These are phyloP conservation scores for Atractosteus spatula DNA, from an alignment of 2,113 vertebrate species.

Conservation along the genomic window DNA sequence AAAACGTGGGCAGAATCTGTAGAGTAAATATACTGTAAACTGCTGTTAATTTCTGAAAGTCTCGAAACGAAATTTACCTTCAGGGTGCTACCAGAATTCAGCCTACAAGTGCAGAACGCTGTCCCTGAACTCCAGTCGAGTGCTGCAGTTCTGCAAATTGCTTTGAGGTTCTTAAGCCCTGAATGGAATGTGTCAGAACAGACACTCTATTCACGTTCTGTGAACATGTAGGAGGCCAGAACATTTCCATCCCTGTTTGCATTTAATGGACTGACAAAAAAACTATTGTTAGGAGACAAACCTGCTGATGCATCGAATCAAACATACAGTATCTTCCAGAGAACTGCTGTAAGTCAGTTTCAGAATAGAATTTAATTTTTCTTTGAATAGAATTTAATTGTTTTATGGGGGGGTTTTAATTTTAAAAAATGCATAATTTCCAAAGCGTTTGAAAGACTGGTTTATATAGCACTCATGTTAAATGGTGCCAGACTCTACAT, in stretches of 20 bases:
- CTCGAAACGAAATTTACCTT: constrained; percentile 18
- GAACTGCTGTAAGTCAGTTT: too few species aligned
- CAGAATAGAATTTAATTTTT: too few species aligned
- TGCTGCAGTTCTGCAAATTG: not conserved
- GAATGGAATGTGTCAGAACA: constrained; percentile 33
- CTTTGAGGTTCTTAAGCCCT: constrained; percentile 12
- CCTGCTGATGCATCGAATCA: not conserved
- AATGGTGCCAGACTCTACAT: too few species aligned
- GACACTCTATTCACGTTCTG: constrained; percentile 21
- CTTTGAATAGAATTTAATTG: too few species aligned
- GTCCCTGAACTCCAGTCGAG: not conserved
- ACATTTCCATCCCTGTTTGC: constrained; percentile 13
- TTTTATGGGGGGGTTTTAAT: too few species aligned
- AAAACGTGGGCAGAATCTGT: too few species aligned
- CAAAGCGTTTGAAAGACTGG: too few species aligned
- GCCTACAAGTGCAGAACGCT: constrained; percentile 1
- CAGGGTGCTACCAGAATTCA: constrained; percentile 6
- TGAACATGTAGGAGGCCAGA: constrained; percentile 16
- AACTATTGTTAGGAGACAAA: constrained; percentile 4
- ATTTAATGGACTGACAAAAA: constrained; percentile 7
- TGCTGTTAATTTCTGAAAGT: not conserved
- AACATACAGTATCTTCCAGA: too few species aligned
- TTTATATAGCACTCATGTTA: too few species aligned
- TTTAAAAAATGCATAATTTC: too few species aligned
- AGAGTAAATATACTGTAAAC: too few species aligned